Evolutionary conservation across 2,113 vertebrate genomes (phyloP), one percentile per base, ranked within the genome.

Genomic region (Antigone vipio): DNA sequence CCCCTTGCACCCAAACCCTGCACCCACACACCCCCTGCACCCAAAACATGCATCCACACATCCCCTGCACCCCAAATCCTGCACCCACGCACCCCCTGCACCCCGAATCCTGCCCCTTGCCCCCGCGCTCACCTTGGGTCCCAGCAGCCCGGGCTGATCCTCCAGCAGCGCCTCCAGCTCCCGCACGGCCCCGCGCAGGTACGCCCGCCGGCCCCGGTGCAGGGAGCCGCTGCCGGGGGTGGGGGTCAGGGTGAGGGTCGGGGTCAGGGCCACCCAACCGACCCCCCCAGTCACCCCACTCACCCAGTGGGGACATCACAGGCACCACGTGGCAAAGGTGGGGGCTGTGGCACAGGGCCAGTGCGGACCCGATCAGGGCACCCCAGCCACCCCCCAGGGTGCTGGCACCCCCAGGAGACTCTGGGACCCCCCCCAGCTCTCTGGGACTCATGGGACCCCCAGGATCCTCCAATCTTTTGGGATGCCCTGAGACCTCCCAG

Each of bases 71-170:
- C 71, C 40, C 40, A 42, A 42, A 42, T 12, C 40, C 40, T 42
- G 40, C 40, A 42, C 40, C 40, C 40, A 42, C 40, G 12, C 40
- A 42, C 38, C 38, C 38, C 40, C 40, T 42, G 40, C 40, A 42
- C 40, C 40, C 40, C 9, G 40, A 42, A 42, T 12, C 40, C 40
- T 42, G 40, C 40, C 26, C 47, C 49, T 35, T 23, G 17, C 15
- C 23, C 11, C 30, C 2, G 3, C 19, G 81, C 96, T 87, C 94
- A 98, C 99, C 99, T 99, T 99, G 53, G 99, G 99, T 89, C 99
- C 99, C 92, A 99, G 97, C 11, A 99, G 98, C 78, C 99, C 99
- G 4, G 99, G 99, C 86, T 99, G 98, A 93, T 99, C 99, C 19
- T 98, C 97, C 67, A 99, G 95, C 76, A 99, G 97, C 6, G 97